These are phyloP conservation scores for Ammodytes marinus DNA, from an alignment of 2,113 vertebrate species.

Conservation along the genomic window DNA sequence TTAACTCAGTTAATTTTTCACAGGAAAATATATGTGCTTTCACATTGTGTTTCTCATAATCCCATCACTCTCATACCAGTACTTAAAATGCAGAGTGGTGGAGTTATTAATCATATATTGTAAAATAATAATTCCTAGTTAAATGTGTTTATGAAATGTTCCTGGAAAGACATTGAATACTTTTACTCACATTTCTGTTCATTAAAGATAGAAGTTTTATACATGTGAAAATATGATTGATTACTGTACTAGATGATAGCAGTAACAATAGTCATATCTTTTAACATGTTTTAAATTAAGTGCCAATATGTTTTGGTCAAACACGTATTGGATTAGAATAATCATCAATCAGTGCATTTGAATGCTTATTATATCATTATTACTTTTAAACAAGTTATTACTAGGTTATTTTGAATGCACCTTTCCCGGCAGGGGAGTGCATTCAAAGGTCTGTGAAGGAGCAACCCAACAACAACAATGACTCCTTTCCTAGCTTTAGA, in stretches of 20 bases:
- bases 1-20: background rate
- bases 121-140: background rate
- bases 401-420: constrained; percentile 17
- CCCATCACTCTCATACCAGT: background rate
- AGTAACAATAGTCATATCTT: constrained; percentile 5
- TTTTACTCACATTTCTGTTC: background rate
- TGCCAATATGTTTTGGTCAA: background rate
- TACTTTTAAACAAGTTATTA: constrained; percentile 9
- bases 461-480: constrained; percentile 31
- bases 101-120: background rate
- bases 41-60: background rate
- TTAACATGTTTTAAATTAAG: background rate
- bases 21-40: background rate
- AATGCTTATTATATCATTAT: background rate
- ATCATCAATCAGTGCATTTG: background rate
- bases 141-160: background rate
- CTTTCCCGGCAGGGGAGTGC: constrained; percentile 14
- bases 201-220: constrained; percentile 1
- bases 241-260: background rate
- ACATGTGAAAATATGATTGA: background rate
- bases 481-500: constrained; percentile 39
- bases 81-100: background rate
- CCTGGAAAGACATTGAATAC: background rate
- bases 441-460: constrained; percentile 37
- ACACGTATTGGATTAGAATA: background rate